These are phyloP conservation scores for Diplogasteroides magnus DNA, from an alignment of 1,140 invertebrate genomes.

Conservation along the genomic window DNA sequence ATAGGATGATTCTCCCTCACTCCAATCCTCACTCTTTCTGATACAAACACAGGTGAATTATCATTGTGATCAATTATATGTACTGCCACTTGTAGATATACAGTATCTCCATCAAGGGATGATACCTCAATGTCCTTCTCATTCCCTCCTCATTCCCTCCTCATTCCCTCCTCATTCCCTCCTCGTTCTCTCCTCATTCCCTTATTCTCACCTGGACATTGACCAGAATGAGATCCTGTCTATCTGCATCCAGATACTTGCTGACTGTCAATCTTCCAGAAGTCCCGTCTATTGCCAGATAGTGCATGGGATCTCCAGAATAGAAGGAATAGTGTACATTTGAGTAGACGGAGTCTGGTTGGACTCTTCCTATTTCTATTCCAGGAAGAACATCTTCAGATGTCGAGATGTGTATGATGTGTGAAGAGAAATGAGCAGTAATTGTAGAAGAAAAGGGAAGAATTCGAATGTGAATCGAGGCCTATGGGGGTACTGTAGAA, in stretches of 20 bases:
- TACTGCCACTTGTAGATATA: too few species aligned
- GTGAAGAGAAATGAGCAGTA: too few species aligned
- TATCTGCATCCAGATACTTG: slow-evolving; percentile 57
- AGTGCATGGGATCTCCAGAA: slow-evolving; percentile 33
- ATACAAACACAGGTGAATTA: slow-evolving; percentile 80
- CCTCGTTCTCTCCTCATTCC: neutral
- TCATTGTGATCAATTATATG: slow-evolving; percentile 94
- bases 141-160: too few species aligned
- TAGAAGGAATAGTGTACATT: slow-evolving; percentile 50
- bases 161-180: too few species aligned
- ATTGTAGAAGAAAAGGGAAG: too few species aligned
- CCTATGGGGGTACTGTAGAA: too few species aligned
- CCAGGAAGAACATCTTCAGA: slow-evolving; percentile 14
- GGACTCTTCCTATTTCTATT: slow-evolving; percentile 4
- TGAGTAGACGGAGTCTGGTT: too few species aligned
- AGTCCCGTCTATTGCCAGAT: slow-evolving; percentile 53
- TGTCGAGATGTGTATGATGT: too few species aligned
- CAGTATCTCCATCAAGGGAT: too few species aligned
- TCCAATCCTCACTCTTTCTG: slow-evolving; percentile 72
- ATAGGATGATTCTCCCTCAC: slow-evolving; percentile 74
- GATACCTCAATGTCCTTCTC: too few species aligned
- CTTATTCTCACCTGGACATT: slow-evolving; percentile 29
- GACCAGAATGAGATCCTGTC: slow-evolving; percentile 47
- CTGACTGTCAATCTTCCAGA: slow-evolving; percentile 55
- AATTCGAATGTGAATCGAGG: slow-evolving; percentile 32